These are phyloP conservation scores for Sebastes iracundus DNA, from an alignment of 2,797 vertebrate genomes.

Conservation along the genomic window DNA sequence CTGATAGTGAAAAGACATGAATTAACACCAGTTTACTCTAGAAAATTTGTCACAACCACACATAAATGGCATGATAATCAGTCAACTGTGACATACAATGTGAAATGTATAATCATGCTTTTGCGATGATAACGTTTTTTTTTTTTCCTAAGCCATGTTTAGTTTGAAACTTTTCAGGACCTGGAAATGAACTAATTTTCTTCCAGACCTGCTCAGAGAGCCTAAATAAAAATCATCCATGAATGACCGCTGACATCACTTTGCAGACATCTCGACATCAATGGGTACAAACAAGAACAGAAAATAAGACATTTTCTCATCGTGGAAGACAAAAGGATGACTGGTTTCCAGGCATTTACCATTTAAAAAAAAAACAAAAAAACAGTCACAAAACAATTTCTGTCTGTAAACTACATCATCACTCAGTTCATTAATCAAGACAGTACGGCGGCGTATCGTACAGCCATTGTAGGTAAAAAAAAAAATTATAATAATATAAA, in stretches of 20 bases:
- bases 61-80: background rate
- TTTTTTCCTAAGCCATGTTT: background rate
- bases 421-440: slow-evolving; percentile 87
- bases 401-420: slow-evolving; percentile 91
- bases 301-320: background rate
- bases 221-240: background rate
- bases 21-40: slow-evolving; percentile 7
- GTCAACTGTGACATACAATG: background rate
- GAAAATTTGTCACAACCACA: slow-evolving; percentile 6
- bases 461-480: background rate
- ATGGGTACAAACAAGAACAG: slow-evolving; percentile 48
- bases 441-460: slow-evolving; percentile 51
- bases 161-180: background rate
- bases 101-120: slow-evolving; percentile 8
- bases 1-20: background rate
- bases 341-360: slow-evolving; percentile 87
- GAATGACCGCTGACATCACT: background rate
- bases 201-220: background rate
- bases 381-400: slow-evolving; percentile 84
- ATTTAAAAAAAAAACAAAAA: background rate
- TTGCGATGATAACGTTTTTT: background rate
- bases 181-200: background rate
- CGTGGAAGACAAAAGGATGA: slow-evolving; percentile 82
- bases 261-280: slow-evolving; percentile 1
- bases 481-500: background rate